Conservation (phyloP, 2,113 vertebrate species). For the Ariopsis seemanni region DNA sequence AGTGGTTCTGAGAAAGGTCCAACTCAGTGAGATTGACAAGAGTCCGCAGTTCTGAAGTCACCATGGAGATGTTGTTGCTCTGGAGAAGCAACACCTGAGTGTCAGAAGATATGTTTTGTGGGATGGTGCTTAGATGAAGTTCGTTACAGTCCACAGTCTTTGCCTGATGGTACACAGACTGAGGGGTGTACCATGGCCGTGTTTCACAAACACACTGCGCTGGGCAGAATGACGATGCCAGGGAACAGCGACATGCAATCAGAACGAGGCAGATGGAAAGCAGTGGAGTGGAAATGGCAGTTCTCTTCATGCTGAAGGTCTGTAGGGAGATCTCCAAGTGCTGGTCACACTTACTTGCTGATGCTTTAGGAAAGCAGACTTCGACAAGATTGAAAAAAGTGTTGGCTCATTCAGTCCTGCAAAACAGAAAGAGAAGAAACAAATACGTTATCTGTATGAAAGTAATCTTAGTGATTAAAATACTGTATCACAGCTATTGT, state of each 20-base stretch:
- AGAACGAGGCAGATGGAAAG: conserved; percentile 47
- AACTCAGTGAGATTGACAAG: conserved; percentile 79
- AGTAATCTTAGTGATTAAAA: neutral
- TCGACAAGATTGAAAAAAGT: conserved; percentile 30
- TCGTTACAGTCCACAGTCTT: conserved; percentile 80
- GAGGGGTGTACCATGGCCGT: conserved; percentile 81
- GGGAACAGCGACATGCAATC: conserved; percentile 47
- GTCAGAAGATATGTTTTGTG: conserved; percentile 69
- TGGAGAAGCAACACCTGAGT: conserved; percentile 81
- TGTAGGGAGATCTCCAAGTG: conserved; percentile 40
- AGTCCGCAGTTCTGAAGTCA: conserved; percentile 70
- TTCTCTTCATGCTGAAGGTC: conserved; percentile 56
- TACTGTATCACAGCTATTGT: neutral
- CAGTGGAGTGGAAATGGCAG: conserved; percentile 46
- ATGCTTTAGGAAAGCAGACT: conserved; percentile 29
- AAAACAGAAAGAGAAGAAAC: conserved; percentile 32
- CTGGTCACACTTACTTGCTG: conserved; percentile 33
- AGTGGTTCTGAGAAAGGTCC: conserved; percentile 82
- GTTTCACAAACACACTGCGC: conserved; percentile 81
- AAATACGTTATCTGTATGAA: neutral
- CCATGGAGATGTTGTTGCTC: conserved; percentile 79
- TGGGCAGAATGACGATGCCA: conserved; percentile 67
- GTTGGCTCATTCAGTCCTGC: conserved; percentile 50
- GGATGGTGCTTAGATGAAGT: conserved; percentile 71
- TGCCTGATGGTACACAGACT: conserved; percentile 80